Base-by-base conservation (phyloP, 2,113 vertebrate genomes). In the Rynchops niger region DNA sequence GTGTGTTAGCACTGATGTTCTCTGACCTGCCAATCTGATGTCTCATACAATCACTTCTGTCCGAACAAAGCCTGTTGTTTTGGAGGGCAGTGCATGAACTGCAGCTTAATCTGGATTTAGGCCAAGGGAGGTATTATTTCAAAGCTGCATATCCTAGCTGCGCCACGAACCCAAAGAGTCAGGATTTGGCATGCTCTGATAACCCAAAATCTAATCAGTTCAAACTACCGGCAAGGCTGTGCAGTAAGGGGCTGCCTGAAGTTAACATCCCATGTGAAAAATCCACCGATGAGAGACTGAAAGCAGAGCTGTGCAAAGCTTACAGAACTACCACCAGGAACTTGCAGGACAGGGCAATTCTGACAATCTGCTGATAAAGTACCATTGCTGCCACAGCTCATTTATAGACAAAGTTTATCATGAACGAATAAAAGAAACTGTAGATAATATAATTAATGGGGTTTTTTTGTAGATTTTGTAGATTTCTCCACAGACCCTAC, bases 71-170 rank as follows among this genome's bases (percentile, higher is more conserved):
- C 40, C 36, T 61, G 53, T 14, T 90, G 71, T 93, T 95, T 52
- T 53, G 74, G 78, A 93, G 69, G 73, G 52, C 47, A 85, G 65
- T 23, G 30, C 59, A 71, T 82, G 84, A 91, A 93, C 69, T 30
- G 40, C n/a, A 84, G 77, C 73, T 43, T 55, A 59, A 27, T 27
- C 81, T 96, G 89, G 77, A 63, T 3, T 45, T 67, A 21, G 36
- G 69, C 81, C 93, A 96, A 69, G 20, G 40, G 34, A 97, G 40
- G 16, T 52, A 59, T 79, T 94, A 79, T 82, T 89, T 94, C 73
- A 94, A 74, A 89, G 89, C 92, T 88, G 26, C 38, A 20, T 27
- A 67, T 67, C 38, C 40, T 58, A 36, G 26, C 77, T 84, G 65
- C 84, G 43, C 43, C 47, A 76, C 69, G 71, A 86, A 84, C 55